Evolutionary conservation across 2,113 vertebrate genomes (phyloP).

Genomic region (Bos javanicus): DNA sequence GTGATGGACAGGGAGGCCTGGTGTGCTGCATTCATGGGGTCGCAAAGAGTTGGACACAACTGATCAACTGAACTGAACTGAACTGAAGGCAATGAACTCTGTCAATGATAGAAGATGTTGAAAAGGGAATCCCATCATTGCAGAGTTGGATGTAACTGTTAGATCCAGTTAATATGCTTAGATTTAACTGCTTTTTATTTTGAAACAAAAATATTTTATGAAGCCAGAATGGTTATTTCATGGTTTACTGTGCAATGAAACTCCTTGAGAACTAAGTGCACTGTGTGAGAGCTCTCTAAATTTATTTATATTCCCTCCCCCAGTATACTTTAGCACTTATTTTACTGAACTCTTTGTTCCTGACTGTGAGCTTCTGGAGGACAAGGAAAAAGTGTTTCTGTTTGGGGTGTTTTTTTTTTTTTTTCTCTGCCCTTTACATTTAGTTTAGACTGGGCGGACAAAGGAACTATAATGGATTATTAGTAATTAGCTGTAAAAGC

Average conservation of each 20-base stretch:
- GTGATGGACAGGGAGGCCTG: no score
- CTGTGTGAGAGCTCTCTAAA: neutral
- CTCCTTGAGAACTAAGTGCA: neutral
- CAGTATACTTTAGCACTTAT: neutral
- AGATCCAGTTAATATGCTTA: neutral
- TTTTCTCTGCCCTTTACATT: neutral
- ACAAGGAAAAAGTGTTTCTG: neutral
- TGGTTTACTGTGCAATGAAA: neutral
- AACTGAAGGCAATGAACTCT: neutral
- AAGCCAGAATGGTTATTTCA: neutral
- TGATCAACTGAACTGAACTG: neutral
- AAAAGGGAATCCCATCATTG: neutral
- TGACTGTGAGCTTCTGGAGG: neutral
- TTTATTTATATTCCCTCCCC: neutral
- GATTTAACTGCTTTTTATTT: neutral
- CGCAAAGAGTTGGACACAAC: rapidly evolving
- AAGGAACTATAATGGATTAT: neutral
- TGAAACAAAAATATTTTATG: neutral
- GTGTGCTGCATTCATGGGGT: no score
- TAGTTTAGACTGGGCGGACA: neutral
- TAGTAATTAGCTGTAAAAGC: neutral
- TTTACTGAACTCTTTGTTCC: neutral
- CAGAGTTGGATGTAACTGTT: neutral
- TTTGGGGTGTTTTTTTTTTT: neutral
- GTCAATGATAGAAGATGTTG: neutral